Base-by-base conservation (phyloP, 2,797 vertebrate genomes). In the Acrossocheilus wenchowensis region DNA sequence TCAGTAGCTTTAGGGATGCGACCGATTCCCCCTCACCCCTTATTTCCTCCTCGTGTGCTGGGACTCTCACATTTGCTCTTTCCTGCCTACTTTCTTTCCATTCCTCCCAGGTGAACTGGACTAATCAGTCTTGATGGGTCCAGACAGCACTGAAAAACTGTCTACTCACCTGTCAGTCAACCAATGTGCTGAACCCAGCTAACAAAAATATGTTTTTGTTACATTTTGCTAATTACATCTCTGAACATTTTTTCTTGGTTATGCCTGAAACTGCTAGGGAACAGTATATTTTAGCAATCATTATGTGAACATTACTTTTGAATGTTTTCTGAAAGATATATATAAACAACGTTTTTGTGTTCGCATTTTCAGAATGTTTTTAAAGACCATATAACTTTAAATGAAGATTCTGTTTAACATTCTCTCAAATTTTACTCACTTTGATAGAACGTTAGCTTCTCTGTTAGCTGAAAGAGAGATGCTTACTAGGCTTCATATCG, bases 1-100 rank as follows among this genome's bases (percentile, higher is more conserved):
- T 94, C 90, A 87, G 85, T 86, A 89, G 79, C 89, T 94, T 90
- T 89, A 77, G 87, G 78, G 87, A 88, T 52, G 26, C 54, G 60
- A 72, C 62, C 6, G 36, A 54, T 81, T 81, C 36, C 68, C 74
- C 80, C 84, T 73, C n/a, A 1, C 71, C 62, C 57, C 26, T 78
- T 41, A 77, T 60, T 45, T 62, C 57, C 41, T 54, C 2, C 54
- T 54, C 0, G 12, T 3, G 52, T 1, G 30, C 78, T 39, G 54
- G 43, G 43, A 15, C 15, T 50, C 72, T 69, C 62, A 12, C 52
- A 26, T 52, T 83, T 68, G 50, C 75, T 75, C 62, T 71, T 66
- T 78, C 66, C 79, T 48, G 81, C 90, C 72, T 83, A 62, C 87
- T 43, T 89, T 89, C 78, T 73, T 81, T 73, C 80, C 77, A 8